Evolutionary conservation across 1,140 invertebrate species (phyloP).

Genomic region (Pseudobourletiella spinata): DNA sequence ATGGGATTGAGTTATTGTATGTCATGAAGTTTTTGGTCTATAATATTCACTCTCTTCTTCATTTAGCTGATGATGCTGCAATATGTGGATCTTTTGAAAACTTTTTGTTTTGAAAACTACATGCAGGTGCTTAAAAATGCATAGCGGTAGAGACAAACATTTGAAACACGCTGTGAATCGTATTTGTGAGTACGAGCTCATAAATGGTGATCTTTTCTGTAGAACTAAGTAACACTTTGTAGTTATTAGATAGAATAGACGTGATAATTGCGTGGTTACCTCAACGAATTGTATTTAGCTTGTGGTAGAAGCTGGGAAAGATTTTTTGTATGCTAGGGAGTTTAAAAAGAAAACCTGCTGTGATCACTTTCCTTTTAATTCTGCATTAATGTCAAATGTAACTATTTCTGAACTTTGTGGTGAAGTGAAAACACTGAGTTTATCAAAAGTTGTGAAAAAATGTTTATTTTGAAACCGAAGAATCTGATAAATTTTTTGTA

Average conservation of each 20-base stretch:
- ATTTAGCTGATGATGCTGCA: conserved; percentile 41
- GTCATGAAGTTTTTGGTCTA: conserved; percentile 34
- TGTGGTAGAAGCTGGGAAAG: neutral
- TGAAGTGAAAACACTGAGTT: neutral
- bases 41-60: conserved; percentile 41
- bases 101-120: conserved; percentile 38
- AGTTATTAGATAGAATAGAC: no score
- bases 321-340: neutral
- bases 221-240: no score
- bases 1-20: neutral
- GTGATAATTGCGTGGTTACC: no score
- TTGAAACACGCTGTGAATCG: conserved; percentile 10
- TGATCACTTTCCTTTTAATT: neutral
- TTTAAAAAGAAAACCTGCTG: neutral
- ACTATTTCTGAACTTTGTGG: neutral
- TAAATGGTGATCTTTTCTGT: no score
- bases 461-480: neutral
- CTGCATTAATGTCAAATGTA: neutral
- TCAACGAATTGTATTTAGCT: no score
- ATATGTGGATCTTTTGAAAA: conserved; percentile 40
- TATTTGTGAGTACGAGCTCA: neutral
- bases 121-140: neutral
- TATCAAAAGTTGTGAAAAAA: neutral
- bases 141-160: neutral
- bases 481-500: neutral